phyloP scores from a whole-genome alignment of 1,140 invertebrate genomes.

The Oryzaephilus surinamensis region DNA sequence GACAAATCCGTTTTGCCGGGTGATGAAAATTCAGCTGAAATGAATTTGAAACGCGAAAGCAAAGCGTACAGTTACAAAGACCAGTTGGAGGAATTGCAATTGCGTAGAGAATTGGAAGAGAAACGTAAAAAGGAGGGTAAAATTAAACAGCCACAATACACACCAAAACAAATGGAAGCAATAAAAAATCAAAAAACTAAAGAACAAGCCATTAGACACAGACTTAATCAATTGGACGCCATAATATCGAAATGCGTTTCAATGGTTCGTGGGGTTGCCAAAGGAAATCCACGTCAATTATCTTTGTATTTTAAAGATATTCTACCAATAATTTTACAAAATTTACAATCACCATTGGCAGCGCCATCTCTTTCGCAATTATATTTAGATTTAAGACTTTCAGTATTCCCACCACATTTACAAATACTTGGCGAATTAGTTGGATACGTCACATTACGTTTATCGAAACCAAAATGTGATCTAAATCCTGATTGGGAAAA shows the following conservation, averaged over 20 bases:
- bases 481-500: conserved; percentile 68
- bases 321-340: conserved; percentile 48
- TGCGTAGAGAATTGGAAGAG: conserved; percentile 85
- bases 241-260: conserved; percentile 51
- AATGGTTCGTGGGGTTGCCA: conserved; percentile 49
- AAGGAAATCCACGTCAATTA: conserved; percentile 51
- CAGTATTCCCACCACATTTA: conserved; percentile 41
- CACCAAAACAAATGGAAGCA: conserved; percentile 87
- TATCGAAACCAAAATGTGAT: conserved; percentile 67
- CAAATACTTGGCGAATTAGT: conserved; percentile 46
- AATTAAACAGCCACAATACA: conserved; percentile 58
- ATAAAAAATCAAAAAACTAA: conserved; percentile 79
- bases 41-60: conserved; percentile 92
- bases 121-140: conserved; percentile 75
- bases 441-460: conserved; percentile 54
- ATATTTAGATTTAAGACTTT: conserved; percentile 45
- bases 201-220: conserved; percentile 65
- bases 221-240: conserved; percentile 44
- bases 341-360: conserved; percentile 57
- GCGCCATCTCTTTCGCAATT: conserved; percentile 52
- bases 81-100: conserved; percentile 86
- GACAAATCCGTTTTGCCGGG: conserved; percentile 79
- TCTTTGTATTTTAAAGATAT: conserved; percentile 52
- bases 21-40: conserved; percentile 39
- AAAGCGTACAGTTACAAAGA: conserved; percentile 97